A percentile compares a stretch with the other conserved stretches of the same genome.
phyloP scores from a whole-genome alignment of 2,888 invertebrate genomes.

The Macaria liturata region DNA sequence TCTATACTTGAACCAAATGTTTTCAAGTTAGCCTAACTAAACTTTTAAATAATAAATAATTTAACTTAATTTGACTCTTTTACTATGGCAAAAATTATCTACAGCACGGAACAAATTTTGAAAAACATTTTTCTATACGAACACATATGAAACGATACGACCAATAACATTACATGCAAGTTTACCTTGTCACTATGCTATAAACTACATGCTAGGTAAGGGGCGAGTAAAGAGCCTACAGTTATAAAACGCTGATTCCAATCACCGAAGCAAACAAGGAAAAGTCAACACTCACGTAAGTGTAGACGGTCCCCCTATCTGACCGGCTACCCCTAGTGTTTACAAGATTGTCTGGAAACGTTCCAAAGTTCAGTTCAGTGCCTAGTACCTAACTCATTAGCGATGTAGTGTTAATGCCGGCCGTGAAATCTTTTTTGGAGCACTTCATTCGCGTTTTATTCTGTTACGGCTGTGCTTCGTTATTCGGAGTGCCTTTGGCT shows the following conservation, averaged over 20 bases:
- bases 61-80: too few relatives aligned
- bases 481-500: slow-evolving; percentile 74
- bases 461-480: slow-evolving; percentile 70
- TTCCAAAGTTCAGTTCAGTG: slow-evolving; percentile 61
- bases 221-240: background rate
- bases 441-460: slow-evolving; percentile 68
- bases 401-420: slow-evolving; percentile 69
- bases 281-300: slow-evolving; percentile 34
- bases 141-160: too few relatives aligned
- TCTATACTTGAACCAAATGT: too few relatives aligned
- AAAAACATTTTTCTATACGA: too few relatives aligned
- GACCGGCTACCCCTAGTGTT: slow-evolving; percentile 48
- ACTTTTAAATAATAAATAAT: too few relatives aligned
- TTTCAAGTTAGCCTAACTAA: too few relatives aligned
- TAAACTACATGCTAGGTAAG: background rate
- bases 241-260: slow-evolving; percentile 27
- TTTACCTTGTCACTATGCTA: too few relatives aligned
- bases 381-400: slow-evolving; percentile 69
- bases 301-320: slow-evolving; percentile 30
- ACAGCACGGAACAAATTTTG: too few relatives aligned
- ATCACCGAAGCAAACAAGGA: slow-evolving; percentile 30
- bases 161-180: too few relatives aligned
- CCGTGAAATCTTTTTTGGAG: slow-evolving; percentile 73
- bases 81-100: too few relatives aligned
- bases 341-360: slow-evolving; percentile 67